Base-by-base conservation (phyloP, 53 echinoderm and acorn worm species). In the Hippasteria phrygiana region DNA sequence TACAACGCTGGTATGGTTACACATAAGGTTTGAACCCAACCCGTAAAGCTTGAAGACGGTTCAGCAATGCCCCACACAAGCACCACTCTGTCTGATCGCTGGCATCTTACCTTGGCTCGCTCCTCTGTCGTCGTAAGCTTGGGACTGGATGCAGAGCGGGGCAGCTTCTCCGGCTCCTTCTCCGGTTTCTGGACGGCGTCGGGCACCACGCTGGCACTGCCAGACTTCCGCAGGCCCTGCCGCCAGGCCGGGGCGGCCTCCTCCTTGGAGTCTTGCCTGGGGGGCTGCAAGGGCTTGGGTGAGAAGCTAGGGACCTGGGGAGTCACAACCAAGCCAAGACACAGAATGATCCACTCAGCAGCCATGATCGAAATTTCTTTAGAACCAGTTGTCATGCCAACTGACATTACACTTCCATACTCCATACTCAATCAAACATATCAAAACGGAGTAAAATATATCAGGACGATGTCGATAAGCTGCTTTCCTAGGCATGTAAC, bases 291-390 rank as follows among this genome's bases (percentile, higher is more conserved):
- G 74, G 98, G 98, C 81, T 95, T 95, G 14, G 98, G 98, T 72
- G 98, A 93, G 73, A 97, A 97, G 89, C 95, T 95, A 69, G 98
- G 98, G 75, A 93, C 92, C 98, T 97, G 75, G 33, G 38, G 38
- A 13, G 55, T 40, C 0, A 35, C 8, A 32, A 17, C 35, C 35
- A 33, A 0, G 26, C 1, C 31, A 14, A 34, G 34, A 66, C n/a
- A n/a, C n/a, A n/a, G n/a, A n/a, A n/a, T n/a, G n/a, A n/a, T n/a
- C n/a, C n/a, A n/a, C n/a, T n/a, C n/a, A n/a, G n/a, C n/a, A n/a
- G n/a, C n/a, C n/a, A n/a, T n/a, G n/a, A n/a, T n/a, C n/a, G n/a
- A n/a, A n/a, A n/a, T n/a, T n/a, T n/a, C n/a, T n/a, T n/a, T n/a
- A n/a, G n/a, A n/a, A n/a, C n/a, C n/a, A n/a, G n/a, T n/a, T n/a